Evolutionary conservation across 1,140 invertebrate species (phyloP).

Genomic region (Diabrotica undecimpunctata): DNA sequence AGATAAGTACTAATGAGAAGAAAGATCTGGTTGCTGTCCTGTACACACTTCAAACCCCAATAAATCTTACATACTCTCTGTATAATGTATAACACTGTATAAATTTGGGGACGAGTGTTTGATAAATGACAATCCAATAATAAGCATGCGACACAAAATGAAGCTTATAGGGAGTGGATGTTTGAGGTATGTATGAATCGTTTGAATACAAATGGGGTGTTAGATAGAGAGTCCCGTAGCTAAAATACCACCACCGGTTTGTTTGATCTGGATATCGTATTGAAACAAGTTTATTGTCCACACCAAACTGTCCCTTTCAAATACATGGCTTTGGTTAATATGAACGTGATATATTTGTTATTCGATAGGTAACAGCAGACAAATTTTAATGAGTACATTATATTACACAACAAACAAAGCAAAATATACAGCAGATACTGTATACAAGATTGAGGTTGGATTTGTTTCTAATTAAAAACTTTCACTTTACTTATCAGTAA

Average conservation of each 20-base stretch:
- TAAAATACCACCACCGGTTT: neutral
- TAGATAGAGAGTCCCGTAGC: neutral
- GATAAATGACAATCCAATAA: slow-evolving; percentile 2
- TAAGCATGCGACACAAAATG: neutral
- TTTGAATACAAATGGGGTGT: slow-evolving; percentile 2
- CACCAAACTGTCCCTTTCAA: neutral
- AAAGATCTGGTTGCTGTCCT: no score
- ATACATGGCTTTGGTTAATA: neutral
- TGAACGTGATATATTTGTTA: no score
- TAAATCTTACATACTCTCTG: neutral
- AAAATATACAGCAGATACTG: no score
- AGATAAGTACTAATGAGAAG: no score
- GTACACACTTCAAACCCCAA: neutral
- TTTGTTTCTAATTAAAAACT: no score
- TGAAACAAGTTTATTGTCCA: neutral
- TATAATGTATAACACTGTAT: neutral
- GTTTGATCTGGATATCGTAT: neutral
- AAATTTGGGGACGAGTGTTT: neutral
- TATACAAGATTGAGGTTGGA: no score
- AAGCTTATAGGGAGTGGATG: slow-evolving; percentile 1
- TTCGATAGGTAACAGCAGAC: no score
- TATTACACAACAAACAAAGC: no score
- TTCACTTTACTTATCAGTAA: no score
- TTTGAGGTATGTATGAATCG: neutral
- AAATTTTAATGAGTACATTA: no score